Percentiles rank a stretch among this genome's conserved stretches.
Evolutionary conservation across 2,888 invertebrate genomes (phyloP).

Genomic region (Calliscelio sp.): DNA sequence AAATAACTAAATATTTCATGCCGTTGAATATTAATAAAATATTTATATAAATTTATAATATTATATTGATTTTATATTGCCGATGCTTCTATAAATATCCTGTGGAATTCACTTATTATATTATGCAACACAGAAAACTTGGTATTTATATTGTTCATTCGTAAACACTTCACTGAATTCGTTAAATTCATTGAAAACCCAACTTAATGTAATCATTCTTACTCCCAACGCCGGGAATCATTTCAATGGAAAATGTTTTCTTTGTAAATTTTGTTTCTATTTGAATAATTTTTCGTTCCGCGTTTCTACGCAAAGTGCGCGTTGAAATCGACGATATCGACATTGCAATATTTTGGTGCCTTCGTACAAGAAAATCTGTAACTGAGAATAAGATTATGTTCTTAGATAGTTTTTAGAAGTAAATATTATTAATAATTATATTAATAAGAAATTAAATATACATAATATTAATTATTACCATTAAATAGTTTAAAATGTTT

Average conservation of each 20-base stretch:
- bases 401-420: no score
- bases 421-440: constrained; percentile 15
- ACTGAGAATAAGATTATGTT: neutral
- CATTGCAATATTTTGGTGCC: constrained; percentile 31
- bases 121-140: constrained; percentile 38
- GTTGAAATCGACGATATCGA: constrained; percentile 70
- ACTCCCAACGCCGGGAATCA: constrained; percentile 45
- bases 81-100: neutral
- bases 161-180: constrained; percentile 43
- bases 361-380: constrained; percentile 11
- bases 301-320: constrained; percentile 66
- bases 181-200: constrained; percentile 48
- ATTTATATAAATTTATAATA: neutral
- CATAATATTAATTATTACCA: no score
- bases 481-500: no score
- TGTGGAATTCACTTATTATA: constrained; percentile 8
- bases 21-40: neutral
- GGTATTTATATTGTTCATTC: constrained; percentile 42
- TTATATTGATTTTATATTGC: neutral
- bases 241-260: constrained; percentile 59
- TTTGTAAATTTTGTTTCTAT: constrained; percentile 57
- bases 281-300: constrained; percentile 62
- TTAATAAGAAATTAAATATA: neutral
- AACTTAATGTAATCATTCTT: constrained; percentile 50
- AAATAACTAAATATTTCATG: no score